Evolutionary conservation across 2,113 vertebrate species (phyloP), one percentile per base, ranked within the genome.

Genomic region (Grammomys dolichurus): DNA sequence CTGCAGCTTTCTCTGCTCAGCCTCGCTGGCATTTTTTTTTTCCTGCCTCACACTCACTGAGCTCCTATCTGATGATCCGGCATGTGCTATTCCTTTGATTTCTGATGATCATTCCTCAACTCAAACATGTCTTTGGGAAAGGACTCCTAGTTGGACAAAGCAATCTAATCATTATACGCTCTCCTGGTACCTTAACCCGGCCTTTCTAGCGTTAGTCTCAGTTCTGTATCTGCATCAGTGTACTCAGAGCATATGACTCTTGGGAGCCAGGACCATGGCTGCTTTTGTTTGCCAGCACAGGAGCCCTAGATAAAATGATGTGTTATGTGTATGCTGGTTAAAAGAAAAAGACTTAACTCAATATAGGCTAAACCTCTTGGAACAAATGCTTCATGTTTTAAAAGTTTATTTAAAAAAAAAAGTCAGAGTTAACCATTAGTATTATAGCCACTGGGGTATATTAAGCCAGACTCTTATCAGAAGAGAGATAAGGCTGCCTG

Each of bases 361-460:
- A 92, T 9, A 82, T 11, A 87, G 33, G 14, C 26, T 91, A 90
- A 89, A 87, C 70, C 48, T 16, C 75, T 85, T 95, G 33, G n/a
- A 80, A 63, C 8, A 88, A 85, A 91, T 73, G 76, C 67, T 90
- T 95, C 93, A 16, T 36, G 14, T 22, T 94, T 65, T 77, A 86
- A 43, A 90, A 90, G 28, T 56, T 89, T 5, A 87, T 28, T 24
- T 8, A 24, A 24, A 58, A 58, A 13, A 90, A 46, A 88, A 77
- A 40, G n/a, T 80, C 80, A 88, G 70, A 93, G 54, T 51, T 90
- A 82, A 84, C 33, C 56, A 96, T 54, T 36, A 90, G 31, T 91
- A 86, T 11, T 11, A 85, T 19, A 14, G 60, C 28, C 70, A 1
- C 11, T 7, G 46, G 28, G 1, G 4, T 63, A 13, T 3, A 63